Evolutionary conservation across 2,113 vertebrate species (phyloP).

Genomic region (Malaclemys terrapin): DNA sequence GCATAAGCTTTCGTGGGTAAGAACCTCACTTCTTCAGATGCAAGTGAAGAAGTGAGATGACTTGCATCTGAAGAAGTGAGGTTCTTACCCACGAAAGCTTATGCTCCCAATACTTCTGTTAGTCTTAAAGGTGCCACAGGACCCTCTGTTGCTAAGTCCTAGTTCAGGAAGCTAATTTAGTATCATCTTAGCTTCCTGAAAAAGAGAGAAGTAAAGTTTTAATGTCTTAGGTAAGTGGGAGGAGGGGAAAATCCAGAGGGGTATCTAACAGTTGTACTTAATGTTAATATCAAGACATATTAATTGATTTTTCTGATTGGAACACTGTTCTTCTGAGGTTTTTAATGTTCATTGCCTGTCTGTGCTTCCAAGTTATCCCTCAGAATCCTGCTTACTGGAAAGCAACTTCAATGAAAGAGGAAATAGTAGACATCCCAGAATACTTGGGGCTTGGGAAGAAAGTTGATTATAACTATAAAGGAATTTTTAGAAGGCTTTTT

Average conservation of each 20-base stretch:
- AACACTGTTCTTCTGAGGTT: background rate
- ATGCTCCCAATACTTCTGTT: too few relatives aligned
- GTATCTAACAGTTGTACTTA: background rate
- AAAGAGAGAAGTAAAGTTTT: background rate
- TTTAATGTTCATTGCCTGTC: background rate
- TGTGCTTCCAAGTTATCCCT: background rate
- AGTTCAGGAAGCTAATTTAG: background rate
- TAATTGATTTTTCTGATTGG: background rate
- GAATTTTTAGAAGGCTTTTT: background rate
- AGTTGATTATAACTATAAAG: background rate
- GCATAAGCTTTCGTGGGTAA: too few relatives aligned
- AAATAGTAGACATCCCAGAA: background rate
- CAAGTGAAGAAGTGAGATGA: too few relatives aligned
- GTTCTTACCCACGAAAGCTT: too few relatives aligned
- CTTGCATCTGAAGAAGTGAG: too few relatives aligned
- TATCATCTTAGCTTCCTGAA: background rate
- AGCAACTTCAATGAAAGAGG: background rate
- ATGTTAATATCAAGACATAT: background rate
- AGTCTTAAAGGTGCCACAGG: too few relatives aligned
- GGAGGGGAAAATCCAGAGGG: background rate
- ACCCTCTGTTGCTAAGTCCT: background rate
- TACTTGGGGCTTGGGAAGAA: background rate
- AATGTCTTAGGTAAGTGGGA: rapidly evolving
- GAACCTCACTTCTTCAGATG: too few relatives aligned
- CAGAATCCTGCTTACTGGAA: background rate